These are phyloP conservation scores for Hippolais icterina DNA, from an alignment of 2,113 vertebrate genomes.

Conservation along the genomic window DNA sequence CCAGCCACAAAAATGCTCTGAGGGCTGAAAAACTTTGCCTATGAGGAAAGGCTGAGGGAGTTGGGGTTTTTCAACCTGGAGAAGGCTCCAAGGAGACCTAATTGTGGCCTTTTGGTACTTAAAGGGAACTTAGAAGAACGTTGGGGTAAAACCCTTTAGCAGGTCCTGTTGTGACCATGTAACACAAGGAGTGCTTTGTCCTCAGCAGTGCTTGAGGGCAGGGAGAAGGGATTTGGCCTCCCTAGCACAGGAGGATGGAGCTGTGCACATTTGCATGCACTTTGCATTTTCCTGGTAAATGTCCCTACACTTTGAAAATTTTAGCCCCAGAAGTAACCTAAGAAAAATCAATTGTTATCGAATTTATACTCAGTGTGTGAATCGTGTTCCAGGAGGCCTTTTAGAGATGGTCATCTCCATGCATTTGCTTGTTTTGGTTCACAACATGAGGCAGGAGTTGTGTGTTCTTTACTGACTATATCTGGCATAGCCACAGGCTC, in stretches of 20 bases:
- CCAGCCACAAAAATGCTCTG: not conserved
- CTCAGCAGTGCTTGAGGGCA: not conserved
- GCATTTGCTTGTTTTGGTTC: not conserved
- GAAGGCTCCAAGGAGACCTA: not conserved
- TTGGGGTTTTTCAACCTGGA: not conserved
- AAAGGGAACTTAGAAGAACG: not conserved
- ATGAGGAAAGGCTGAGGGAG: not conserved
- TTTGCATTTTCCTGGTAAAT: not conserved
- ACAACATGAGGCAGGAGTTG: not conserved
- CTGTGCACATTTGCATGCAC: not conserved
- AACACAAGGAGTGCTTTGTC: not conserved
- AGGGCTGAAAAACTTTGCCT: not conserved
- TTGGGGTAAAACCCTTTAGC: not conserved
- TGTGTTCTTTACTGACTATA: not conserved
- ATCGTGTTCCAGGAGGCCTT: not conserved
- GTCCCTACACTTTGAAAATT: not conserved
- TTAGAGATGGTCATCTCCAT: not conserved
- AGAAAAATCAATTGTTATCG: not conserved
- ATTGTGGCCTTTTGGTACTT: not conserved
- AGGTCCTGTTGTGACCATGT: not conserved
- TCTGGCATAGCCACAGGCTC: not conserved
- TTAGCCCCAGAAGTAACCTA: not conserved
- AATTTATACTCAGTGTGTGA: not conserved
- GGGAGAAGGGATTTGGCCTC: not conserved
- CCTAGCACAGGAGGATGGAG: not conserved